phyloP scores from a whole-genome alignment of 2,797 vertebrate species.

The Ispidina picta region DNA sequence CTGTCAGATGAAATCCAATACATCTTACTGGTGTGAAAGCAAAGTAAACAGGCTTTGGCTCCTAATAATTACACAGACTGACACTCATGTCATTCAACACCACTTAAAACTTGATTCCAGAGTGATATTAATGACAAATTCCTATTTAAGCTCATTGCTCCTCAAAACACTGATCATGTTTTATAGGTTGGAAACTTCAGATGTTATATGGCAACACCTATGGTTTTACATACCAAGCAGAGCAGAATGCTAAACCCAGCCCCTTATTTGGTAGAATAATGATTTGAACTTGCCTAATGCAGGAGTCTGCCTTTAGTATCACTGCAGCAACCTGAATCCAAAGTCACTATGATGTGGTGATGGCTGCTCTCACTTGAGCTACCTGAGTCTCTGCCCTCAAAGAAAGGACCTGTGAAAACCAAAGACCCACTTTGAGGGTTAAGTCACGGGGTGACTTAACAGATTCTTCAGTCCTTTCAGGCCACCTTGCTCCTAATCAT shows the following conservation, averaged over 20 bases:
- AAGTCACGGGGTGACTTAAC: not conserved
- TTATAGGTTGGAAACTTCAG: not conserved
- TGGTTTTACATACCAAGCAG: not conserved
- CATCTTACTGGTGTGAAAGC: not conserved
- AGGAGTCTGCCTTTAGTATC: not conserved
- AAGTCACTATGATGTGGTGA: not conserved
- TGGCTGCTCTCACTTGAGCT: not conserved
- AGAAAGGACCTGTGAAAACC: not conserved
- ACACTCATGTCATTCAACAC: slow-evolving; percentile 47
- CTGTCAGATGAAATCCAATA: not conserved
- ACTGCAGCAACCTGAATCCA: not conserved
- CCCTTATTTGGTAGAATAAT: not conserved
- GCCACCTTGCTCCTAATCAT: not conserved
- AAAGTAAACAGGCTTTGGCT: not conserved
- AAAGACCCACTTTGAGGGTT: not conserved
- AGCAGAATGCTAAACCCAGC: not conserved
- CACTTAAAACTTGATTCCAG: slow-evolving; percentile 59
- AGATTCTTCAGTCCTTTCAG: not conserved
- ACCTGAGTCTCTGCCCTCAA: not conserved
- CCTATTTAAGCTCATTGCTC: not conserved
- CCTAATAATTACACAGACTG: slow-evolving; percentile 50
- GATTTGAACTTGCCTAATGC: accelerated
- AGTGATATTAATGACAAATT: not conserved
- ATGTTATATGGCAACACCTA: accelerated
- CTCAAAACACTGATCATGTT: not conserved